Percentiles rank a stretch among this genome's conserved stretches.
Evolutionary conservation across 2,113 vertebrate species (phyloP).

Genomic region (Toxostoma redivivum): DNA sequence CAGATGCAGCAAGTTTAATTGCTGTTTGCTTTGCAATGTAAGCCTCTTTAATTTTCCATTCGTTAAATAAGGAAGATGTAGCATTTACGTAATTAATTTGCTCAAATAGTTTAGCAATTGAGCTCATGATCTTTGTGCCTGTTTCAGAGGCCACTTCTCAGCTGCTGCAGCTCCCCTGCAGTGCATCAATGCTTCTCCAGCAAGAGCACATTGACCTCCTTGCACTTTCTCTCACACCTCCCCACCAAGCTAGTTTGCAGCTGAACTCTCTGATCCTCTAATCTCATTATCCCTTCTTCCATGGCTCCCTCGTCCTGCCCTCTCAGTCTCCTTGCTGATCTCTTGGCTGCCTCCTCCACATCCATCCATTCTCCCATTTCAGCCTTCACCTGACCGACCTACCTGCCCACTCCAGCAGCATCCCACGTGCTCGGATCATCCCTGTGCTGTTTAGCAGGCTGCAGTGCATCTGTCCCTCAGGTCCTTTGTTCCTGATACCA

Average conservation of each 20-base stretch:
- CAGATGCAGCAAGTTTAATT: constrained; percentile 39
- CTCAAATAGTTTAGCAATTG: constrained; percentile 1
- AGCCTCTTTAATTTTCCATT: constrained; percentile 34
- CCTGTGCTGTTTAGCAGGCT: not conserved
- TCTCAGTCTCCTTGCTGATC: not conserved
- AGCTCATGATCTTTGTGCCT: not conserved
- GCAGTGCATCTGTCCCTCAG: not conserved
- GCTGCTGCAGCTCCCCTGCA: not conserved
- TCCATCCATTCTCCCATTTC: not conserved
- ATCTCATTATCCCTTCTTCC: not conserved
- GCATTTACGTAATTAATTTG: constrained; percentile 30
- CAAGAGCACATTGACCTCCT: not conserved
- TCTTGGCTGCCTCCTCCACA: not conserved
- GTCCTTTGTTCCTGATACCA: not conserved
- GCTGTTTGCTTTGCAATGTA: constrained; percentile 42
- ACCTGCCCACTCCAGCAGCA: not conserved
- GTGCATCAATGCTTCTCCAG: not conserved
- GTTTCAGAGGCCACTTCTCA: not conserved
- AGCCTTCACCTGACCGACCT: not conserved
- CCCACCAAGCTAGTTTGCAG: not conserved
- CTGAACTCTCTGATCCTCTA: not conserved
- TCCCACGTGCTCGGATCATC: fast-evolving
- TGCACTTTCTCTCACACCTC: not conserved
- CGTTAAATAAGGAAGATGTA: constrained; percentile 11
- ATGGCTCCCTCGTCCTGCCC: not conserved